Evolutionary conservation across 2,888 invertebrate genomes (phyloP).

Genomic region (Crossocerus cetratus): DNA sequence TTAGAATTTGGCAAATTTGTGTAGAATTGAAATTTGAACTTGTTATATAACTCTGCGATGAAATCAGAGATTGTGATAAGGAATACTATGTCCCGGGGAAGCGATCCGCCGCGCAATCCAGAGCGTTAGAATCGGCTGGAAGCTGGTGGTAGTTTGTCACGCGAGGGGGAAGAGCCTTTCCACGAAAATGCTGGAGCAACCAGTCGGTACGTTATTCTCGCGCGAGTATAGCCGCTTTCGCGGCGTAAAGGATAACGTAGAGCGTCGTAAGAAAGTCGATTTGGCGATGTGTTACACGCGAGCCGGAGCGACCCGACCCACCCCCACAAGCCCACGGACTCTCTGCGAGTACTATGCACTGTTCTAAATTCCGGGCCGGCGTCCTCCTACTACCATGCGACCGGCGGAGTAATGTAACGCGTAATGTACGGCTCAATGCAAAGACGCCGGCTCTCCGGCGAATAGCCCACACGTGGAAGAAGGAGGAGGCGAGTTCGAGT

Average conservation of each 20-base stretch:
- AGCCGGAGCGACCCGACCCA: conserved; percentile 28
- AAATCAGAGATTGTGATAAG: no score
- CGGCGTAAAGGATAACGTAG: conserved; percentile 60
- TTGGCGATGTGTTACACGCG: conserved; percentile 63
- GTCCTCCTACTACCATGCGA: conserved; percentile 41
- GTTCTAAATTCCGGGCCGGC: conserved; percentile 53
- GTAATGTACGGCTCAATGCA: conserved; percentile 61
- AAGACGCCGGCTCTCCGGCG: conserved; percentile 34
- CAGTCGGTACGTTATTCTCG: conserved; percentile 59
- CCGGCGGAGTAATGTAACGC: conserved; percentile 63
- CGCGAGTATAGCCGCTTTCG: conserved; percentile 43
- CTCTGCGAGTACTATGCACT: no score
- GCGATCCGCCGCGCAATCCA: conserved; percentile 39
- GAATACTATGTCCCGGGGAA: conserved; percentile 34
- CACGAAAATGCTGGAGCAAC: conserved; percentile 54
- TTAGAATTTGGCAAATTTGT: no score
- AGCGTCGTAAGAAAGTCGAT: conserved; percentile 66
- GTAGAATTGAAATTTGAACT: no score
- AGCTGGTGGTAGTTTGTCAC: conserved; percentile 54
- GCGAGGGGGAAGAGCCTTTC: conserved; percentile 35
- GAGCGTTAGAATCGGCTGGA: conserved; percentile 49
- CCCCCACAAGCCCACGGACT: conserved; percentile 24
- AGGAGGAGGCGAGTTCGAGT: conserved; percentile 17
- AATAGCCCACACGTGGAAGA: conserved; percentile 6
- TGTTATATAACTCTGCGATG: no score